A percentile compares a stretch with the other conserved stretches of the same genome.
Evolutionary conservation across 2,113 vertebrate genomes (phyloP).

Genomic region (Oreocharis arfaki): DNA sequence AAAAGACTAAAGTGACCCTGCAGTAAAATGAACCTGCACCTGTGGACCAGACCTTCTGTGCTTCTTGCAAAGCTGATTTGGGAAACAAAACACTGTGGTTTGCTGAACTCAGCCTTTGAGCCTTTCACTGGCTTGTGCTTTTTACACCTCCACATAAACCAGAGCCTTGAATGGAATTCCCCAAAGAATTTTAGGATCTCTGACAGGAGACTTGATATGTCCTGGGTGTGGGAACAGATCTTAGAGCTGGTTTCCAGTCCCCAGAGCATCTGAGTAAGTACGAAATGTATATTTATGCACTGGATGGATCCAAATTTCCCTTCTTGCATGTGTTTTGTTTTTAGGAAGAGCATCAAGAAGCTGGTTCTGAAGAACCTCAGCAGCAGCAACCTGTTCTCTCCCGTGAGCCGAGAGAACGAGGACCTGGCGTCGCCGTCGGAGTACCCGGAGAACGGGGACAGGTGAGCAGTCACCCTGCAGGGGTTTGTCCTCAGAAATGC

Average conservation of each 20-base stretch:
- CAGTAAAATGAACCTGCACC: background rate
- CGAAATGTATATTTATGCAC: rapidly evolving
- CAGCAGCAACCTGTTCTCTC: constrained; percentile 84
- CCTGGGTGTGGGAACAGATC: background rate
- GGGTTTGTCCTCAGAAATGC: rapidly evolving
- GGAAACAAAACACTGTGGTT: background rate
- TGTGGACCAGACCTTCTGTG: background rate
- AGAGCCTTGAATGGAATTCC: background rate
- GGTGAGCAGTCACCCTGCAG: constrained; percentile 52
- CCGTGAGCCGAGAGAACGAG: constrained; percentile 76
- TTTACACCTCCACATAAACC: background rate
- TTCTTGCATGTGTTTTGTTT: background rate
- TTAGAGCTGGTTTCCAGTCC: background rate
- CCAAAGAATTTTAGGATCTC: background rate
- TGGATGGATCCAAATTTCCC: background rate
- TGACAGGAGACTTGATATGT: rapidly evolving
- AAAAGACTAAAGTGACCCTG: background rate
- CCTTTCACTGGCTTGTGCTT: background rate
- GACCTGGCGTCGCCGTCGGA: constrained; percentile 83
- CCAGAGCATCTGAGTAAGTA: background rate
- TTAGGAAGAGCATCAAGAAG: constrained; percentile 95
- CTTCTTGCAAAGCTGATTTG: background rate
- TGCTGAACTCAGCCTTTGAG: background rate
- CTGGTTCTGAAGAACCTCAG: constrained; percentile 93
- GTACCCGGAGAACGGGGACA: constrained; percentile 88